These are phyloP conservation scores for Bradynema listronoti DNA, from an alignment of 1,140 invertebrate genomes.

Conservation along the genomic window DNA sequence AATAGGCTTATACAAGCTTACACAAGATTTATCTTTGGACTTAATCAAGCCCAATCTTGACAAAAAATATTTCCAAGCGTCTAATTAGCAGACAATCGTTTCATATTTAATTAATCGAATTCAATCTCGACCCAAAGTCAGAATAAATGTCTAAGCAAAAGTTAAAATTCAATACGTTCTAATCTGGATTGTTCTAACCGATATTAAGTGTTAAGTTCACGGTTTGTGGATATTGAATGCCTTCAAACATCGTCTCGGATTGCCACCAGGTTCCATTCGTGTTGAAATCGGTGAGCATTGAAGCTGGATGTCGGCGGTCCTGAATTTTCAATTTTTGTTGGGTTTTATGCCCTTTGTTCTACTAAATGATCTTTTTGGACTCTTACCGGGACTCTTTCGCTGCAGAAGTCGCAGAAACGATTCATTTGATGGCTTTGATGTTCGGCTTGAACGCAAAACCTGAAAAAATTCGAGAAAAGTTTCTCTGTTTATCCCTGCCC, in stretches of 20 bases:
- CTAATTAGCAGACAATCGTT: too few relatives aligned
- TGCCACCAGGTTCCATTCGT: conserved; percentile 95
- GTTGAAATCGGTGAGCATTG: conserved; percentile 80
- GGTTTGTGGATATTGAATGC: conserved; percentile 78
- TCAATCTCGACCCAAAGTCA: conserved; percentile 5
- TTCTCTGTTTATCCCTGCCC: not conserved
- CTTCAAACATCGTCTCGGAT: conserved; percentile 89
- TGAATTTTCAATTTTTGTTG: too few relatives aligned
- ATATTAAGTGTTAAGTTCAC: conserved; percentile 85
- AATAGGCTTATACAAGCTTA: too few relatives aligned
- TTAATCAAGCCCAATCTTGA: too few relatives aligned
- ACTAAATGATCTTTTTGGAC: not conserved
- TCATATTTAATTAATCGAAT: too few relatives aligned
- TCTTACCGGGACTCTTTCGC: conserved; percentile 12
- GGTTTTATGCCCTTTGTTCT: not conserved
- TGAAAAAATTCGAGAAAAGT: not conserved
- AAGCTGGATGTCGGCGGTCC: conserved; percentile 67
- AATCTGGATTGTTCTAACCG: too few relatives aligned
- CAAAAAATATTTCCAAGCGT: too few relatives aligned
- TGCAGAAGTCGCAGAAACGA: conserved; percentile 45
- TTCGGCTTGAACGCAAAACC: conserved; percentile 72
- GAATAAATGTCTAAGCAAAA: too few relatives aligned
- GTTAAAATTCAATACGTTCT: too few relatives aligned
- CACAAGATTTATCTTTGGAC: too few relatives aligned
- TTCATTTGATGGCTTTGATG: conserved; percentile 25